Evolutionary conservation across 2,888 invertebrate genomes (phyloP).

Genomic region (Ferrisia virgata): DNA sequence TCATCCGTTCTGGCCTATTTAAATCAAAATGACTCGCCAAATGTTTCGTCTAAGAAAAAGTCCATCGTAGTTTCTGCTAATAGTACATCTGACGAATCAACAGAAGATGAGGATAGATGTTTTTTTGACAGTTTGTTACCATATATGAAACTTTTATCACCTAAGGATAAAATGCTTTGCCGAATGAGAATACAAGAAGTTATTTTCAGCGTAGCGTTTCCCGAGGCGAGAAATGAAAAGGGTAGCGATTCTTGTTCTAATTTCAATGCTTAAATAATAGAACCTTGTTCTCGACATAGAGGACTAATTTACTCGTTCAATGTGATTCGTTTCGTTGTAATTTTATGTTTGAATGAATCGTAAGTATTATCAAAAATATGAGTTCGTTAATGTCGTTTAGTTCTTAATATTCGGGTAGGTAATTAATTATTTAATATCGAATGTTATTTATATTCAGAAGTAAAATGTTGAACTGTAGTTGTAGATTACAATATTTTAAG

Average conservation of each 20-base stretch:
- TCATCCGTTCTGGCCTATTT: neutral
- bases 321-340: neutral
- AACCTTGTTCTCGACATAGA: too few relatives aligned
- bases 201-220: neutral
- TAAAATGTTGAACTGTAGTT: too few relatives aligned
- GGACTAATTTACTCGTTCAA: too few relatives aligned
- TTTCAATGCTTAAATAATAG: neutral
- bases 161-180: neutral
- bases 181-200: neutral
- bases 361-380: too few relatives aligned
- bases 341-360: too few relatives aligned
- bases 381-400: too few relatives aligned
- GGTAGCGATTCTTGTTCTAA: neutral
- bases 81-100: neutral
- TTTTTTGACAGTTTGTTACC: slow-evolving; percentile 16
- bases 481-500: too few relatives aligned
- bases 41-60: neutral
- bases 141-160: neutral
- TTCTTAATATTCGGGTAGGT: too few relatives aligned
- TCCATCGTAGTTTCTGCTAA: neutral
- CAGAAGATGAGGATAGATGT: neutral
- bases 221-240: neutral
- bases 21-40: neutral
- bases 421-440: too few relatives aligned
- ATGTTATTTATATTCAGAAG: too few relatives aligned